Evolutionary conservation across 2,888 invertebrate species (phyloP), one percentile per base, ranked within the genome.

Genomic region (Ichneumoninae sp.): DNA sequence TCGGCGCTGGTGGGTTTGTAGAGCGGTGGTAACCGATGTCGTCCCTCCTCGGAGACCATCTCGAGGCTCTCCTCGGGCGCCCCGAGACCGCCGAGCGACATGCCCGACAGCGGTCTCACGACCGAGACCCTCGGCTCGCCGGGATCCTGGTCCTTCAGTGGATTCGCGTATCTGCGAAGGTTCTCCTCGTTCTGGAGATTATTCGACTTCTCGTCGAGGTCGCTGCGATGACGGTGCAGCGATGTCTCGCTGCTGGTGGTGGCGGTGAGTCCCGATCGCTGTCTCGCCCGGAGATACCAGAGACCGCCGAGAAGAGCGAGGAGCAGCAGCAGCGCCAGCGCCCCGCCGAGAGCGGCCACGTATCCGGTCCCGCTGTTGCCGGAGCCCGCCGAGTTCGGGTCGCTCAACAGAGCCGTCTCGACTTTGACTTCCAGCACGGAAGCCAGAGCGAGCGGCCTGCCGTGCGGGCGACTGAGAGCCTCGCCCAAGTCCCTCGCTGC

Each of bases 131-230:
- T 94, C 89, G 95, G 95, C 87, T 95, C 94, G 13, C 94, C 95
- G 85, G 93, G 94, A 86, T 94, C 95, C 71, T 95, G 96, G 85
- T 95, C 96, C 91, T 97, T 97, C 81, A 97, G 94, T 4, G 97
- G 97, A 94, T 97, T 97, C 66, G 96, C 96, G 94, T 97, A 97
- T 87, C 98, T 95, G 75, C 98, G 95, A 82, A 98, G 95, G 92
- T 98, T 98, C 94, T 98, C 98, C 92, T 98, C 98, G 93, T 98
- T 98, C 94, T 98, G 98, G 82, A 98, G 94, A 94, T 98, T 98
- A 94, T 98, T 98, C 3, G 98, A 97, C 93, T 98, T 98, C 91
- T 98, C 98, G 91, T 98, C 93, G 36, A 93, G 87, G 80, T 94
- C 97, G 91, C 97, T 97, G 91, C 96, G 96, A 54, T 94, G 94